Percentiles rank a stretch among this genome's conserved stretches.
These are phyloP conservation scores for Aplidium turbinatum DNA, from an alignment of 23 tunicate genomes.

Conservation along the genomic window DNA sequence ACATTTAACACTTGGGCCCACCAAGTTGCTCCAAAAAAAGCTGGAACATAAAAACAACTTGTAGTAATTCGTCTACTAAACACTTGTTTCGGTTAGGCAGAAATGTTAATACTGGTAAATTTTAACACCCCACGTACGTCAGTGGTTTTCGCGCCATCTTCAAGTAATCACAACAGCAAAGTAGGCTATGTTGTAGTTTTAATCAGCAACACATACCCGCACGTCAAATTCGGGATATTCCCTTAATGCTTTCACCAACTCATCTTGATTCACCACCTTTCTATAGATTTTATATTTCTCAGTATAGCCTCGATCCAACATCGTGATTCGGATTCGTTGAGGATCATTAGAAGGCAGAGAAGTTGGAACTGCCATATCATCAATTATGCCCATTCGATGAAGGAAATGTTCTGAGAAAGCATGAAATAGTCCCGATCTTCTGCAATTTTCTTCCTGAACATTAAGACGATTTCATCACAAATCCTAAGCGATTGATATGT, in stretches of 20 bases:
- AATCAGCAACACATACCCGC: constrained; percentile 32
- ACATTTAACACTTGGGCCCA: too few species aligned
- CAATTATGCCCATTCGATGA: constrained; percentile 66
- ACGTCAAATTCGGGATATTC: constrained; percentile 68
- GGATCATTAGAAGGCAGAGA: neutral
- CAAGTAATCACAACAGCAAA: too few species aligned
- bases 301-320: constrained; percentile 63
- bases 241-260: constrained; percentile 43
- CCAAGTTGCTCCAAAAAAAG: too few species aligned
- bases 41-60: too few species aligned
- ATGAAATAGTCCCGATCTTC: constrained; percentile 55
- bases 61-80: too few species aligned
- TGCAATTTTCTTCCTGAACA: constrained; percentile 65
- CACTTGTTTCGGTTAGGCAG: too few species aligned
- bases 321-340: constrained; percentile 56
- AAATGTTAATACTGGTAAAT: too few species aligned
- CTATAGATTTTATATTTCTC: constrained; percentile 58
- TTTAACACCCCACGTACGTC: too few species aligned
- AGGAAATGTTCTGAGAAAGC: constrained; percentile 91
- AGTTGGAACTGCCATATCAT: constrained; percentile 13
- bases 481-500: too few species aligned
- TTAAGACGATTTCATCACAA: too few species aligned
- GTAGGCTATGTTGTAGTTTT: too few species aligned
- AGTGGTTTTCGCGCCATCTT: too few species aligned
- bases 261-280: constrained; percentile 64